These are phyloP conservation scores for Acanthopagrus latus DNA, from an alignment of 2,797 vertebrate species.

Conservation along the genomic window DNA sequence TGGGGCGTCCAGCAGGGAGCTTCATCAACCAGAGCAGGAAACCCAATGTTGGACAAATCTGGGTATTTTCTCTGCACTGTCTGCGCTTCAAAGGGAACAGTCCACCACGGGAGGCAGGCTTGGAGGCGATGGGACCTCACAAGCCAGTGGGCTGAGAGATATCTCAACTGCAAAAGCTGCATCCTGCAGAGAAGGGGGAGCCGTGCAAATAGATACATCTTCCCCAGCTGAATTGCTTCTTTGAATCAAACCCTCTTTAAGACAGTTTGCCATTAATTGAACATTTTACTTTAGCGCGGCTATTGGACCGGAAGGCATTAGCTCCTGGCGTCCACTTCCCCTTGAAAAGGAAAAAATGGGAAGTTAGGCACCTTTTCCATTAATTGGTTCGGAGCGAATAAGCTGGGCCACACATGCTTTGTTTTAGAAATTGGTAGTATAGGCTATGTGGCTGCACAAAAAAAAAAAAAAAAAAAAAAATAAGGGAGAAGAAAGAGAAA, in stretches of 20 bases:
- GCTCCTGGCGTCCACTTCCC: no score
- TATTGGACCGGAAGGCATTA: background rate
- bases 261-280: background rate
- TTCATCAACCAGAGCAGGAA: background rate
- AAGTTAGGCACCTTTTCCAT: no score
- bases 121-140: background rate
- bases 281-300: background rate
- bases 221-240: background rate
- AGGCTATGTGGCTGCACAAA: no score
- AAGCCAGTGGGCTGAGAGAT: slow-evolving; percentile 17
- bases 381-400: no score
- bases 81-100: background rate
- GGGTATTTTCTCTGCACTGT: background rate
- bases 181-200: background rate
- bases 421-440: no score
- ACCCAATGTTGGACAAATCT: background rate
- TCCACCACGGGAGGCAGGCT: slow-evolving; percentile 1
- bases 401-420: no score
- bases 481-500: no score
- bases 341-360: background rate
- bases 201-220: background rate
- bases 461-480: no score
- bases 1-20: background rate
- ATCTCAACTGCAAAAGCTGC: background rate
- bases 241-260: background rate